Percentiles rank a stretch among this genome's conserved stretches.
Conservation (phyloP, 2,888 invertebrate species). For the Chaitophorus viminalis region DNA sequence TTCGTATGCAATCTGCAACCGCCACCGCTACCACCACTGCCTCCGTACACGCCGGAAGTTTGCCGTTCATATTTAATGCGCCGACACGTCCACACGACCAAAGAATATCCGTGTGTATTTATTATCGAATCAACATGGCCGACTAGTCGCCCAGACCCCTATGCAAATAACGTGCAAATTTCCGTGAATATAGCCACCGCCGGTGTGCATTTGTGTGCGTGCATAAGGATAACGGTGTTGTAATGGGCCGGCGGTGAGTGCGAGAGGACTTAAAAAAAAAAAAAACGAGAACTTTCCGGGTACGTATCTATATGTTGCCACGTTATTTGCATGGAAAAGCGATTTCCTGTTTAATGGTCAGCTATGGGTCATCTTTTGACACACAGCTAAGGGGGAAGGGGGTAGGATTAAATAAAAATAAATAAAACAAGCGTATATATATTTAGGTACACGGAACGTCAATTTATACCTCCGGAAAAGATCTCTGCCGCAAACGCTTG, state of each 20-base stretch:
- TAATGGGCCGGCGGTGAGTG: not conserved
- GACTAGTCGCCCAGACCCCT: constrained; percentile 23
- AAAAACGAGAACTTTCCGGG: not conserved
- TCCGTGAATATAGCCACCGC: constrained; percentile 4
- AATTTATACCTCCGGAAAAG: constrained; percentile 7
- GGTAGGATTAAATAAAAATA: constrained; percentile 23
- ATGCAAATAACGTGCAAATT: constrained; percentile 54
- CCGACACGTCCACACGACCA: constrained; percentile 57
- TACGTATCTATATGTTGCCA: not conserved
- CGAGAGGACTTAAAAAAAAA: not conserved
- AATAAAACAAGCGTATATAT: constrained; percentile 8
- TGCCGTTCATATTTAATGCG: constrained; percentile 60
- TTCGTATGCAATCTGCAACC: constrained; percentile 55
- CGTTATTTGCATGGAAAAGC: constrained; percentile 54
- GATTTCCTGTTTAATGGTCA: constrained; percentile 52
- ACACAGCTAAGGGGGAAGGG: not conserved
- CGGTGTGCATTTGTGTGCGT: not conserved
- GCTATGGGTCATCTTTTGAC: not conserved
- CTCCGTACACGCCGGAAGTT: constrained; percentile 34
- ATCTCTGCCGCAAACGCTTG: not conserved
- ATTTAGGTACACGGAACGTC: not conserved
- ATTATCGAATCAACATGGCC: constrained; percentile 59
- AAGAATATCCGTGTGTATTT: constrained; percentile 56
- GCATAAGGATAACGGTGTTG: not conserved
- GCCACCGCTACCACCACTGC: not conserved